Base-by-base conservation (phyloP, 2,888 invertebrate genomes). In the Stenolophus ochropezus region DNA sequence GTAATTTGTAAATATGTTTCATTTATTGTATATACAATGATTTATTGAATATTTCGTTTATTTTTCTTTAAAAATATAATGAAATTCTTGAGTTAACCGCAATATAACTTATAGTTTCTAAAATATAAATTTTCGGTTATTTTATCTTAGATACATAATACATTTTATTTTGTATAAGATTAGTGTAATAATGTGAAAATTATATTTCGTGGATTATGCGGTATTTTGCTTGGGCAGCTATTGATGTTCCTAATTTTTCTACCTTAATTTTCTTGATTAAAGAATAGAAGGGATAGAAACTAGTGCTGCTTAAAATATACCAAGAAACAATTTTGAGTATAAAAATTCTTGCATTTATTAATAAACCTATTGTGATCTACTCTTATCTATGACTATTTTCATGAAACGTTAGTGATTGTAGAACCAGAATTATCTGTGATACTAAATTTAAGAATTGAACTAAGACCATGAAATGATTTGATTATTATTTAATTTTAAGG, bases 391-490 rank as follows among this genome's bases (percentile, higher is more conserved):
- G 16, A n/a, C 8, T 69, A 6, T 8, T 18, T 69, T 73, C 49
- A 49, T 73, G 21, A 58, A 58, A 23, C 16, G 33, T 33, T 65
- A 27, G 2, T 53, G 75, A 27, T 75, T 53, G 11, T 53, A 75
- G 75, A 75, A 75, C 53, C 75, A 51, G 53, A 75, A 25, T 25
- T 20, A 56, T 75, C 75, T 75, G 75, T 53, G 75, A 75, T 75
- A 75, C 75, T 75, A 75, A 75, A 75, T 53, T 53, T 75, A 75
- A 53, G 74, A 75, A 73, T 49, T 69, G 47, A 73, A n/a, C 20
- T 49, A 69, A 69, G 21, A 73, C 14, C 47, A 18, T 14, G 21
- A 0, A 23, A 18, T n/a, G 21, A 21, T 73, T 23, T n/a, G 21
- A 47, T 49, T 16, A 71, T 73, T n/a, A 20, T 73, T 65, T 33